Evolutionary conservation across 2,888 invertebrate species (phyloP).

Genomic region (Campaea margaritaria): DNA sequence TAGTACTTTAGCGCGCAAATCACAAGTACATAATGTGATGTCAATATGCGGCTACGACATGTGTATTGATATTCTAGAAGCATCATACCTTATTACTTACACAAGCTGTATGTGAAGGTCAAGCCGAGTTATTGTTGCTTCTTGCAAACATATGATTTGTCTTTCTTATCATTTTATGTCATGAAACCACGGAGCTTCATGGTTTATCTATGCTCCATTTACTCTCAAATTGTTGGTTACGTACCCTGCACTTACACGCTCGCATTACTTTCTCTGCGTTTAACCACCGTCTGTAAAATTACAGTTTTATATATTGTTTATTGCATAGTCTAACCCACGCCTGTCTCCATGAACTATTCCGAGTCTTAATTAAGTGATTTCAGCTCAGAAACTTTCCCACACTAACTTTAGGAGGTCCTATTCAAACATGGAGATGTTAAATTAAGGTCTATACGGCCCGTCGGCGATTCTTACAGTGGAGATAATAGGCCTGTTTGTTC

Average conservation of each 20-base stretch:
- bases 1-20: slow-evolving; percentile 22
- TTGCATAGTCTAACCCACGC: slow-evolving; percentile 39
- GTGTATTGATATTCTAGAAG: slow-evolving; percentile 56
- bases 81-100: slow-evolving; percentile 47
- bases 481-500: slow-evolving; percentile 52
- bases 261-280: slow-evolving; percentile 65
- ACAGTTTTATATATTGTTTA: slow-evolving; percentile 49
- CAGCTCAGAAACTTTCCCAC: slow-evolving; percentile 42
- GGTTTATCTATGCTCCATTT: slow-evolving; percentile 66
- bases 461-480: slow-evolving; percentile 44
- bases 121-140: slow-evolving; percentile 61
- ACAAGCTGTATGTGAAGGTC: slow-evolving; percentile 67
- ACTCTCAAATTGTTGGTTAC: slow-evolving; percentile 62
- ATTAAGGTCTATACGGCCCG: slow-evolving; percentile 25
- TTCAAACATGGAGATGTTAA: slow-evolving; percentile 45
- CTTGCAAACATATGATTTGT: slow-evolving; percentile 35
- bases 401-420: slow-evolving; percentile 43
- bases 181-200: slow-evolving; percentile 27
- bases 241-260: slow-evolving; percentile 58
- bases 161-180: slow-evolving; percentile 52
- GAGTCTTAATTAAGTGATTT: slow-evolving; percentile 31
- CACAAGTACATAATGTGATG: slow-evolving; percentile 45
- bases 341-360: slow-evolving; percentile 33
- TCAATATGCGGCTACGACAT: slow-evolving; percentile 39
- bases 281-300: slow-evolving; percentile 44